Base-by-base conservation (phyloP, 2,113 vertebrate genomes). In the Smithornis capensis region DNA sequence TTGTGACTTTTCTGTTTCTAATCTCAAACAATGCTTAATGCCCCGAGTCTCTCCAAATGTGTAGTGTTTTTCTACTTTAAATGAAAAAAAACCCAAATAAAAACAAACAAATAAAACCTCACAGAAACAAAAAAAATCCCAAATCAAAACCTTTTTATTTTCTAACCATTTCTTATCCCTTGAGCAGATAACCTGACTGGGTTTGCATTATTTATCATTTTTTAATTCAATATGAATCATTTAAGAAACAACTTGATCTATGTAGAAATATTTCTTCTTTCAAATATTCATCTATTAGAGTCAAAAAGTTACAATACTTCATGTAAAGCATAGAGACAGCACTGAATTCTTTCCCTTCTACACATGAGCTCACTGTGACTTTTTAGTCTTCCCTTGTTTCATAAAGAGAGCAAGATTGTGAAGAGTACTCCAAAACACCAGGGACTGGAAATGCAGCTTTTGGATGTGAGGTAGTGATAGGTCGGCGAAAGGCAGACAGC, bases 401-500 rank as follows among this genome's bases (percentile, higher is more conserved):
- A 49, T 47, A 68, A 90, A 74, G 33, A 89, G 82, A 90, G 80
- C 14, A 65, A 81, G 68, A 25, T 52, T 50, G 44, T 35, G 47
- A 86, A 69, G 68, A 88, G 75, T 76, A 45, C 75, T 92, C 62
- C 76, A 53, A 96, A 93, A 83, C 95, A 77, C 64, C 65, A 78
- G 93, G 91, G 91, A 88, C 77, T 86, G 75, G 63, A 74, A 94
- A 80, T 1, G 19, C 77, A 81, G 86, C 83, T 89, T 87, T 83
- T 28, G 94, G 87, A 73, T 65, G 78, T 78, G 73, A 53, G 56
- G 83, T 85, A 94, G 57, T 23, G 57, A 83, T 47, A 92, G 96
- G 92, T 96, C 95, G 95, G 87, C 75, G 19, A 33, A 7, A 92
- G 81, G 87, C 92, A 97, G 90, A 67, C 92, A 87, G 94, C 69